Conservation (phyloP, 2,113 vertebrate species). For the Arothron firmamentum region DNA sequence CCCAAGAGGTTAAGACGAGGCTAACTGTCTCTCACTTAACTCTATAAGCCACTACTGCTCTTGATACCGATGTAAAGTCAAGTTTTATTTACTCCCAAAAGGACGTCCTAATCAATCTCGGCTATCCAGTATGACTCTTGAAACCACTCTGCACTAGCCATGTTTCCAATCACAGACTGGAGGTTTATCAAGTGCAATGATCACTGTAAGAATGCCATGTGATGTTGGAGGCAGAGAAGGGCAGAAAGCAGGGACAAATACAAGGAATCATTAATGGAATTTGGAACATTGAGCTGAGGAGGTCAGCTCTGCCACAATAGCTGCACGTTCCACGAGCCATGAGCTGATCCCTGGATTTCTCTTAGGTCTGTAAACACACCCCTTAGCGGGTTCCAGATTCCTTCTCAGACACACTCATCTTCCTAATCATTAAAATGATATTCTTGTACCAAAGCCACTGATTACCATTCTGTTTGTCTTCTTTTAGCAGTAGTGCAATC, state of each 20-base stretch:
- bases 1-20: too few relatives aligned
- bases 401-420: background rate
- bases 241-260: slow-evolving; percentile 29
- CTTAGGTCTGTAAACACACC: background rate
- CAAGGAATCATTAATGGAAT: slow-evolving; percentile 65
- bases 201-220: slow-evolving; percentile 3
- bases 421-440: background rate
- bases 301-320: slow-evolving; percentile 34
- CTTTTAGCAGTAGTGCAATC: background rate
- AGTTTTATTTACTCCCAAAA: too few relatives aligned
- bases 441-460: too few relatives aligned
- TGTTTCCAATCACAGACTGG: background rate
- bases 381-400: slow-evolving; percentile 4
- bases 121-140: too few relatives aligned
- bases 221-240: slow-evolving; percentile 15
- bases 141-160: background rate
- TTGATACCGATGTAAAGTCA: too few relatives aligned
- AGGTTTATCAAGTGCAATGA: slow-evolving; percentile 12
- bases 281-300: slow-evolving; percentile 51
- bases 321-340: slow-evolving; percentile 21
- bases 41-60: too few relatives aligned
- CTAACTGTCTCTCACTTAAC: too few relatives aligned
- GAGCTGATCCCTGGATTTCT: slow-evolving; percentile 28
- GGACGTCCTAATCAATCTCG: too few relatives aligned
- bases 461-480: background rate